Evolutionary conservation across 2,113 vertebrate genomes (phyloP), one percentile per base, ranked within the genome.

Genomic region (Chiloscyllium plagiosum): DNA sequence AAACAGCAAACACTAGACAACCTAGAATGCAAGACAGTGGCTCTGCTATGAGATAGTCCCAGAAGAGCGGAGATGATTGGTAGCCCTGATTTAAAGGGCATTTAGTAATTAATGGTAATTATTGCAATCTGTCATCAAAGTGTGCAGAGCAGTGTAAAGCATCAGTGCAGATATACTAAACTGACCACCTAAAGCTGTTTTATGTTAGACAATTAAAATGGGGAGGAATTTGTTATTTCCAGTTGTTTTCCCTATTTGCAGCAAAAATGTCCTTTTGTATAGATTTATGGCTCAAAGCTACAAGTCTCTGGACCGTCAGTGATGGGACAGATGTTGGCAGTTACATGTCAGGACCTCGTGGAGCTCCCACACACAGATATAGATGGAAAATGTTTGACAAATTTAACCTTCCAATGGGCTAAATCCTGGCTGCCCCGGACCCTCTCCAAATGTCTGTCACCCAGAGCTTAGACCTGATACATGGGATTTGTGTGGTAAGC

Each of bases 121-220:
- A 72, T 76, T 95, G 37, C n/a, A 95, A 52, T 50, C 68, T 76
- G 69, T 72, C 94, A 95, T 72, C 94, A 95, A 72, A 95, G 42
- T 42, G 5, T 37, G 26, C 90, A 68, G 37, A 26, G 72, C 69
- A 95, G 42, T 95, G 19, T 50, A 47, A 33, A 72, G n/a, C 94
- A 95, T 29, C 69, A 95, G 69, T 33, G 22, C 94, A n/a, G 37
- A 47, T 95, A 47, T 50, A 94, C 42, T 94, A 17, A 94, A 26
- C 42, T 50, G 10, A 42, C 7, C 42, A 29, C 10, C 50, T 68
- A 17, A 94, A 47, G 13, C 66, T 47, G 42, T 72, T 47, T 94
- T 29, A 94, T 94, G 66, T 94, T 70, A 68, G 42, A 70, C 93
- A 94, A 70, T 12, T 26, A 94, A 29, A 70, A 24, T 13, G 26